phyloP scores from a whole-genome alignment of 2,797 vertebrate genomes.

The Hylomyscus alleni region DNA sequence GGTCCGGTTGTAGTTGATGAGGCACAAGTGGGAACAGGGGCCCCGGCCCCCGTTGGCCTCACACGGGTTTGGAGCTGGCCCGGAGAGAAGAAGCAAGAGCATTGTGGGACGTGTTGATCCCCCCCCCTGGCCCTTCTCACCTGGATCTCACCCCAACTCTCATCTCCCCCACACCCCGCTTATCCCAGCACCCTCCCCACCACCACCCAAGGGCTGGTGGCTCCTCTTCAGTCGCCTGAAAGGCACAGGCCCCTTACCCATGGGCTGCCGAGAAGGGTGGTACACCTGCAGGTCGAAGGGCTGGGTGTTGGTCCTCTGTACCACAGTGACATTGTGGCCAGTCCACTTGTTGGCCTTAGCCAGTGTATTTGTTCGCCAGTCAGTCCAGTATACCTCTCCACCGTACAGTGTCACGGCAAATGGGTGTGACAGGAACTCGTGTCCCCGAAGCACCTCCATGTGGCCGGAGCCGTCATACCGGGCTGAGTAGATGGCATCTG shows the following conservation, averaged over 20 bases:
- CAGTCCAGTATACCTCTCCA: slow-evolving; percentile 99
- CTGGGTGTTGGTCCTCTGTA: slow-evolving; percentile 98
- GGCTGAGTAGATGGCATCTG: slow-evolving; percentile 98
- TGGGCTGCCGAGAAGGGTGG: slow-evolving; percentile 97
- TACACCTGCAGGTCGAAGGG: slow-evolving; percentile 99
- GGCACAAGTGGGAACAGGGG: slow-evolving; percentile 97
- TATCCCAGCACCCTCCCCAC: not conserved
- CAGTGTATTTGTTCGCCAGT: slow-evolving; percentile 98
- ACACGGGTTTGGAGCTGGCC: slow-evolving; percentile 96
- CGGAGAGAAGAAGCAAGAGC: not conserved
- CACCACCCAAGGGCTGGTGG: not conserved
- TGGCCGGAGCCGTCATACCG: slow-evolving; percentile 96
- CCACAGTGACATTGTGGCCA: slow-evolving; percentile 97
- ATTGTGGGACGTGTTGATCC: not conserved
- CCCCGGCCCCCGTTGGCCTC: slow-evolving; percentile 93
- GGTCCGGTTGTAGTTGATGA: slow-evolving; percentile 98
- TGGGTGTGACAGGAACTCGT: slow-evolving; percentile 98
- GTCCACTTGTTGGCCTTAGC: slow-evolving; percentile 99
- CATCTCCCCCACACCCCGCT: fast-evolving
- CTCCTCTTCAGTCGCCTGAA: not conserved
- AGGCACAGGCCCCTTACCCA: slow-evolving; percentile 90
- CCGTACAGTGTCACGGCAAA: slow-evolving; percentile 98
- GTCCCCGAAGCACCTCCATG: slow-evolving; percentile 98
- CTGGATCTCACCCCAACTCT: not conserved
- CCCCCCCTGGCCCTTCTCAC: not conserved